A percentile compares a stretch with the other conserved stretches of the same genome.
phyloP scores from a whole-genome alignment of 2,888 invertebrate genomes.

The Orgyia antiqua region DNA sequence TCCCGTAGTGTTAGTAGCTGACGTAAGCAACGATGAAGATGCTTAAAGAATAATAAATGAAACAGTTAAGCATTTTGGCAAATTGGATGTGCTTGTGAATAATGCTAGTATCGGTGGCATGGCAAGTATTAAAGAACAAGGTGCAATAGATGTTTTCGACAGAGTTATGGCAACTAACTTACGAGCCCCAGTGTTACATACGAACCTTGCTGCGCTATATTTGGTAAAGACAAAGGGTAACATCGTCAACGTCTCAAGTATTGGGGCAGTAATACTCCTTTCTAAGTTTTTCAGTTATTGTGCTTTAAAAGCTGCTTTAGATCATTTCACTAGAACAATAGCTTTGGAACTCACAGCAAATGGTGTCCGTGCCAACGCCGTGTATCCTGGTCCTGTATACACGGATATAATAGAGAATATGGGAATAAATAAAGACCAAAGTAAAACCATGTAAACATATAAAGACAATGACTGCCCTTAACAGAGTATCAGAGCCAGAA shows the following conservation, averaged over 20 bases:
- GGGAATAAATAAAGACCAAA: no score
- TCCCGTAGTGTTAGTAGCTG: conserved; percentile 8
- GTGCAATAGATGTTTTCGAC: conserved; percentile 5
- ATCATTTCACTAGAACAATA: no score
- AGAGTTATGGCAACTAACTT: conserved; percentile 15
- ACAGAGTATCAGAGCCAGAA: no score
- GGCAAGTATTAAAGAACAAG: conserved; percentile 4
- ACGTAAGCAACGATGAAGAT: conserved; percentile 11
- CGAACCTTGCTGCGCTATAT: conserved; percentile 19
- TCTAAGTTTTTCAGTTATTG: no score
- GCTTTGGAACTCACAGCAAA: no score
- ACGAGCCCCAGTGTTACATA: conserved; percentile 18
- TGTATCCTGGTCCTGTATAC: no score
- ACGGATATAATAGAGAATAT: no score
- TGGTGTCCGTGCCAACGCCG: no score
- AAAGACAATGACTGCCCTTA: conserved; percentile 3
- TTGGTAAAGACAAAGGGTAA: conserved; percentile 23
- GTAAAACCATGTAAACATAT: no score
- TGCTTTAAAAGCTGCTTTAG: no score
- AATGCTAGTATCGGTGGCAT: conserved; percentile 12
- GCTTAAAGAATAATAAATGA: conserved; percentile 7
- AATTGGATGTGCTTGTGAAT: conserved; percentile 16
- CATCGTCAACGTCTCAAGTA: no score
- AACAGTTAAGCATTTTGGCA: conserved; percentile 8
- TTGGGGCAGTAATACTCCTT: no score